Conservation (phyloP, 2,797 vertebrate species). For the Cottoperca gobio region DNA sequence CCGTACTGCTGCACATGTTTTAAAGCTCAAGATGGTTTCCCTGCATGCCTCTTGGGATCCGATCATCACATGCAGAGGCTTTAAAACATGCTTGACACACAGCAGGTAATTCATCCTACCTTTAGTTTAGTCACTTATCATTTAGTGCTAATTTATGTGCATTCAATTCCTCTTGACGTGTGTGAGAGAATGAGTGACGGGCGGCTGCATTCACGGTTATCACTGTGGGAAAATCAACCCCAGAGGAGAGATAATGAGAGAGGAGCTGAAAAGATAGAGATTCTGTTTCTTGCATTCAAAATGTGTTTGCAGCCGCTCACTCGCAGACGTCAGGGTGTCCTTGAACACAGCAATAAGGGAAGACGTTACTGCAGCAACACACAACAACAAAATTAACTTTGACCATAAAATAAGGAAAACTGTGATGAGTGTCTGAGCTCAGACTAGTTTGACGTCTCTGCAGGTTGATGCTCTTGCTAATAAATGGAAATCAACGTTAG, state of each 20-base stretch:
- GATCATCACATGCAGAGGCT: constrained; percentile 4
- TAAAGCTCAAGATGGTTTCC: background rate
- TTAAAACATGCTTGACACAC: background rate
- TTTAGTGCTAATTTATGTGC: background rate
- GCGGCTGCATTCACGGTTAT: background rate
- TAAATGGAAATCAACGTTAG: background rate
- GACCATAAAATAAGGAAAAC: background rate
- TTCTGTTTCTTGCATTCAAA: background rate
- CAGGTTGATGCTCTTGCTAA: background rate
- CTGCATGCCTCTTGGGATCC: too few species aligned
- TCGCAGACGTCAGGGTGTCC: background rate
- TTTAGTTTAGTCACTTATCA: constrained; percentile 10
- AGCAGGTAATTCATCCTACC: constrained; percentile 5
- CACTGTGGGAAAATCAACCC: background rate
- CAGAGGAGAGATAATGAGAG: too few species aligned
- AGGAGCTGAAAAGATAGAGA: too few species aligned
- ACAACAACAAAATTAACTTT: constrained; percentile 4
- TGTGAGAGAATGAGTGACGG: background rate
- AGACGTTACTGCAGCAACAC: background rate
- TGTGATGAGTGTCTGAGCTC: background rate
- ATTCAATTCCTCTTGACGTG: constrained; percentile 1
- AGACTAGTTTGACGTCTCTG: background rate
- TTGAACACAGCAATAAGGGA: background rate
- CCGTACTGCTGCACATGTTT: background rate
- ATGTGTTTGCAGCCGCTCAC: background rate